Percentiles rank a stretch among this genome's conserved stretches.
These are phyloP conservation scores for Noctuana brunneofusca DNA, from an alignment of 2,888 invertebrate genomes.

Conservation along the genomic window DNA sequence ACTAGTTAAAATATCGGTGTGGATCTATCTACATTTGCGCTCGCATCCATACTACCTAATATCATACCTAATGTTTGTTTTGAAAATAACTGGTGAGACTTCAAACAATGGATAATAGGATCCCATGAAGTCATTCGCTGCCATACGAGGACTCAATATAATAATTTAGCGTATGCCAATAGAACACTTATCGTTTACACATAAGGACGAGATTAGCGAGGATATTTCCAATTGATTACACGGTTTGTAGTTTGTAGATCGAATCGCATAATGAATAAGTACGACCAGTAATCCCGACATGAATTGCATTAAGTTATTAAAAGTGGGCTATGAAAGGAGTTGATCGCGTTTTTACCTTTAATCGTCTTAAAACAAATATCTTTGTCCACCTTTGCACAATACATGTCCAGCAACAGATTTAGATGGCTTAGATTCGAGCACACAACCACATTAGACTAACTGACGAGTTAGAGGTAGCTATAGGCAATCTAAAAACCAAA, in stretches of 20 bases:
- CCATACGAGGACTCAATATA: constrained; percentile 22
- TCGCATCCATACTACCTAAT: constrained; percentile 3
- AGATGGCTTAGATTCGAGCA: too few relatives aligned
- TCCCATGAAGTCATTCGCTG: constrained; percentile 26
- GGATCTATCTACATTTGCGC: background rate
- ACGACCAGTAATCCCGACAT: constrained; percentile 26
- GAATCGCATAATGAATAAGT: constrained; percentile 24
- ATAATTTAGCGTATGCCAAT: background rate
- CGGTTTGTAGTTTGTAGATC: constrained; percentile 26
- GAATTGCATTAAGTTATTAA: constrained; percentile 26
- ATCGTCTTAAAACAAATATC: too few relatives aligned
- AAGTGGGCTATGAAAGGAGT: constrained; percentile 1
- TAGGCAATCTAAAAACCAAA: background rate
- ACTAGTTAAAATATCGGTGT: background rate
- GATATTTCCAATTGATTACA: constrained; percentile 15
- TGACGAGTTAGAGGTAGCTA: too few relatives aligned
- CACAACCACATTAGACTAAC: too few relatives aligned
- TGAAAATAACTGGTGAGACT: constrained; percentile 19
- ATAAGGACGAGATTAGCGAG: constrained; percentile 13
- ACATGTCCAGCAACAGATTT: background rate
- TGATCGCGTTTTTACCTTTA: background rate
- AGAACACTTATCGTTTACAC: background rate
- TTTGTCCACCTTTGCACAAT: too few relatives aligned
- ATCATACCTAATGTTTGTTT: constrained; percentile 15
- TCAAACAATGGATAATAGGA: constrained; percentile 31